Conservation (phyloP, 2,888 invertebrate genomes). For the Thymelicus lineola region DNA sequence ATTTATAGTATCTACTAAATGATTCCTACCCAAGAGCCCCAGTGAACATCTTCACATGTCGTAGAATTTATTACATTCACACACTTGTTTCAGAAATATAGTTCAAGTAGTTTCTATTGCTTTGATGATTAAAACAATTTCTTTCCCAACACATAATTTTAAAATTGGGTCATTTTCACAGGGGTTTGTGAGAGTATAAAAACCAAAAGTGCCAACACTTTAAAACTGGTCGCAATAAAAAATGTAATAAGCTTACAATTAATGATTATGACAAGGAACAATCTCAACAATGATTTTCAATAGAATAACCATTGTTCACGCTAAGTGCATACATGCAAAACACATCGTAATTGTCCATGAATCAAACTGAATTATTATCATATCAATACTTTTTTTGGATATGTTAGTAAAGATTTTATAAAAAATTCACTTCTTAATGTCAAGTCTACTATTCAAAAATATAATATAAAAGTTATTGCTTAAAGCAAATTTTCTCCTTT, state of each 20-base stretch:
- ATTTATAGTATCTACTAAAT: conserved; percentile 15
- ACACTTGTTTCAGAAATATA: too few relatives aligned
- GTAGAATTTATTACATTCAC: too few relatives aligned
- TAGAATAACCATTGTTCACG: conserved; percentile 7
- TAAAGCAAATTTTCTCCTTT: conserved; percentile 49
- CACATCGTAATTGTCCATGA: neutral
- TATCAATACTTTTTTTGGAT: conserved; percentile 39
- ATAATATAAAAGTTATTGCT: conserved; percentile 56
- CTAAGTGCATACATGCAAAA: conserved; percentile 9
- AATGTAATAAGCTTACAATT: neutral
- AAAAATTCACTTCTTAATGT: conserved; percentile 41
- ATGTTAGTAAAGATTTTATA: conserved; percentile 57
- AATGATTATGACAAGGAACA: neutral
- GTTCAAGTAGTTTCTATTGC: too few relatives aligned
- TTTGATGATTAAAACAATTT: too few relatives aligned
- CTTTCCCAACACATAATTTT: too few relatives aligned
- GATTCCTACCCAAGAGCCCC: neutral
- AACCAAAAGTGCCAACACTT: conserved; percentile 5
- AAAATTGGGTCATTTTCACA: too few relatives aligned
- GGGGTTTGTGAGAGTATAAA: neutral
- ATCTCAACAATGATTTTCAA: conserved; percentile 2
- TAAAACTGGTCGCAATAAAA: conserved; percentile 3
- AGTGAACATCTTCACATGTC: too few relatives aligned
- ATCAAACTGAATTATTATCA: conserved; percentile 15
- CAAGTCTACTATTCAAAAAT: conserved; percentile 55